Evolutionary conservation across 2,797 vertebrate species (phyloP).

Genomic region (Atherinosoma microstoma): DNA sequence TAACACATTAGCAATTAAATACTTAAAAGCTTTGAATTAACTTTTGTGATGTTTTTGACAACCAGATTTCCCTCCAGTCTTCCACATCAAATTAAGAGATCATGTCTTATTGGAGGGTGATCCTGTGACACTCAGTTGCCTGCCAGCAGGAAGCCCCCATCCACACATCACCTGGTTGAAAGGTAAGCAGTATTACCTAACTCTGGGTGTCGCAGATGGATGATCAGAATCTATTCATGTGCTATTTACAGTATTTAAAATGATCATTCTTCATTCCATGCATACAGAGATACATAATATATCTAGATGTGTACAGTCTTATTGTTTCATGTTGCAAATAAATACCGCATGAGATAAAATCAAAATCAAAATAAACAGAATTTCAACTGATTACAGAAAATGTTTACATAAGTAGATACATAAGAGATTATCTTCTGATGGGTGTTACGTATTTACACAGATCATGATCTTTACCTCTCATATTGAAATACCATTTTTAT

Average conservation of each 20-base stretch:
- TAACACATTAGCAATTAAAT: neutral
- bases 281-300: neutral
- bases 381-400: neutral
- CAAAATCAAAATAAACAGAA: neutral
- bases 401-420: neutral
- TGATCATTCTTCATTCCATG: neutral
- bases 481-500: neutral
- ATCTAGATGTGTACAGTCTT: neutral
- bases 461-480: neutral
- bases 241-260: conserved; percentile 16
- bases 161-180: conserved; percentile 94
- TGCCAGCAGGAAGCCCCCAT: conserved; percentile 94
- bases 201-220: neutral
- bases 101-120: conserved; percentile 96
- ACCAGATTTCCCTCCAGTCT: conserved; percentile 94
- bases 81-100: conserved; percentile 98
- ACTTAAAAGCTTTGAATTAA: neutral
- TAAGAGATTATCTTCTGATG: neutral
- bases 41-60: conserved; percentile 1
- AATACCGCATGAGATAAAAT: neutral
- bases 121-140: conserved; percentile 94
- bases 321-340: too few species aligned
- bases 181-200: conserved; percentile 78
- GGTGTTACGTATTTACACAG: neutral
- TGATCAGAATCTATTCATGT: conserved; percentile 5